These are phyloP conservation scores for Excalfactoria chinensis DNA, from an alignment of 2,113 vertebrate species.

Conservation along the genomic window DNA sequence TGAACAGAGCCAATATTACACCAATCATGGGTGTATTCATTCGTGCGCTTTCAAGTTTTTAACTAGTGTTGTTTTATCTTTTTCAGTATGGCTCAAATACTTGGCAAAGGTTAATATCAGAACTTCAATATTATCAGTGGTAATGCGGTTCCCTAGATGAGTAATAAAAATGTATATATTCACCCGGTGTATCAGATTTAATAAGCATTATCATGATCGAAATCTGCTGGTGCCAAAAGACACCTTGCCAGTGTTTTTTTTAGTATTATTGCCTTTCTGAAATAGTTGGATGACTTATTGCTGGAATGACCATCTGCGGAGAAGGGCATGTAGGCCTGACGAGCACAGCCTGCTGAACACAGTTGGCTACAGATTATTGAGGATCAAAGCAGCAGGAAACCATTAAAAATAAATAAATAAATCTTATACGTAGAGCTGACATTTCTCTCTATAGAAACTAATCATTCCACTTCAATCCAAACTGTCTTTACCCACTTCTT, in stretches of 20 bases:
- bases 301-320: conserved; percentile 10
- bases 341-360: background rate
- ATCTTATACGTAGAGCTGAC: background rate
- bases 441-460: background rate
- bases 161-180: background rate
- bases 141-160: background rate
- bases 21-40: background rate
- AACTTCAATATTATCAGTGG: background rate
- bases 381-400: background rate
- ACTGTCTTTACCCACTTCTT: background rate
- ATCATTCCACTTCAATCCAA: background rate
- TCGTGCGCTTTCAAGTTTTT: background rate
- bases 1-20: background rate
- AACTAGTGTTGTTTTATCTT: background rate
- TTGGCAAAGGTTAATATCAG: background rate
- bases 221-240: background rate
- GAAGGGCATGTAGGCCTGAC: conserved; percentile 1
- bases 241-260: background rate
- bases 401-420: background rate
- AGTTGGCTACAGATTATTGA: conserved; percentile 39
- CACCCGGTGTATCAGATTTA: background rate
- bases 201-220: background rate
- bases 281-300: background rate
- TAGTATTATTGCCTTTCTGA: background rate
- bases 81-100: background rate